Evolutionary conservation across 1,140 invertebrate genomes (phyloP), one percentile per base, ranked within the genome.

Genomic region (Ceratina australensis): DNA sequence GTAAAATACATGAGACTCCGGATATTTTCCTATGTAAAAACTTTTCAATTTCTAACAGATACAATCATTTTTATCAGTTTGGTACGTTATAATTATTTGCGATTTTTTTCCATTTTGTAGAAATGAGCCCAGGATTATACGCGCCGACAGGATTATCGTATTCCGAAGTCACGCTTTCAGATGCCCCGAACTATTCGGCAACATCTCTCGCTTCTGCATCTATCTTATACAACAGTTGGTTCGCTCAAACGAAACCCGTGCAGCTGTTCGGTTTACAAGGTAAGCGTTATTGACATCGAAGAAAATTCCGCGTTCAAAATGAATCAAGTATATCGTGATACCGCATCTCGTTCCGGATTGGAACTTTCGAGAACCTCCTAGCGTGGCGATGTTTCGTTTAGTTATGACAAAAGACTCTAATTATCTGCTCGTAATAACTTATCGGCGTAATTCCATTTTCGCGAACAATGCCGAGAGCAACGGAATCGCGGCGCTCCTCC

Each of bases 251-350:
- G 42, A 93, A 93, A 74, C 87, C 92, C 52, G 89, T 86, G 18
- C 91, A 92, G 76, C 83, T 93, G 63, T 93, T 93, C 79, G 91
- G 90, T 7, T 76, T 93, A 16, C 92, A 93, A 91, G 92, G 92
- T 93, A 86, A 85, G 71, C 59, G 69, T 22, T 18, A 10, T 54
- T 54, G 16, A 18, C 16, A 2, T n/a, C 52, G 13, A 54, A 54
- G 2, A 16, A 54, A 15, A n/a, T 16, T 16, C 16, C 5, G 13
- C 2, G 7, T 54, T 5, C 7, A 54, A 16, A n/a, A 54, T 54
- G 16, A 18, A 18, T 54, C 16, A 54, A 3, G 15, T 52, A 3
- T 54, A 18, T n/a, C 16, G 10, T 26, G 12, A 47, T 50, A 28
- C 42, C 16, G 7, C 16, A 24, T 18, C 20, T 10, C 1, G 0